Percentiles rank a stretch among this genome's conserved stretches.
Evolutionary conservation across 2,888 invertebrate species (phyloP).

Genomic region (Willowsia nigromaculata): DNA sequence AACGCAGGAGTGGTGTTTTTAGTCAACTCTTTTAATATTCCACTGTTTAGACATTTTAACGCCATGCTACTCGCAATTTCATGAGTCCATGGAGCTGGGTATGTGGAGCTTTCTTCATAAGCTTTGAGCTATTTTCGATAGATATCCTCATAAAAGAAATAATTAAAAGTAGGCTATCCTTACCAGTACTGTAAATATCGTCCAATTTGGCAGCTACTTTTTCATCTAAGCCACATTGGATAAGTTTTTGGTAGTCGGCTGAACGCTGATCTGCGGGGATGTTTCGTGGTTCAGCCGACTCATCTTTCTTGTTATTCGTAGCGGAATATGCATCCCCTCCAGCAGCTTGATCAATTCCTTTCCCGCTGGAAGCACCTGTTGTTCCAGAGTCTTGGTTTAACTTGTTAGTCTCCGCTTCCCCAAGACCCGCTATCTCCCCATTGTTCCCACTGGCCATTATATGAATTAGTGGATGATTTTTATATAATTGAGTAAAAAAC

Average conservation of each 20-base stretch:
- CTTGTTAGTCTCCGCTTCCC: constrained; percentile 63
- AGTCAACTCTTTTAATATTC: constrained; percentile 63
- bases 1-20: constrained; percentile 55
- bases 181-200: constrained; percentile 97
- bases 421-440: constrained; percentile 71
- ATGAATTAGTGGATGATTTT: background rate
- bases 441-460: constrained; percentile 76
- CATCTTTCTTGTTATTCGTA: constrained; percentile 69
- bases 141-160: background rate
- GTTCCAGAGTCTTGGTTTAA: constrained; percentile 63
- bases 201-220: constrained; percentile 97
- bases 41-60: constrained; percentile 60
- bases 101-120: constrained; percentile 48
- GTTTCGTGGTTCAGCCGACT: constrained; percentile 77
- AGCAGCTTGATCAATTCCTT: constrained; percentile 69
- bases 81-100: constrained; percentile 71
- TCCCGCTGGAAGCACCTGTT: constrained; percentile 69
- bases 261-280: constrained; percentile 80
- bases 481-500: background rate
- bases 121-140: background rate
- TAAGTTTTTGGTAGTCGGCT: constrained; percentile 95
- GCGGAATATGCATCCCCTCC: constrained; percentile 65
- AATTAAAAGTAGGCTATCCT: constrained; percentile 19
- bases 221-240: constrained; percentile 97
- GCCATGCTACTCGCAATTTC: constrained; percentile 68